Percentiles rank a stretch among this genome's conserved stretches.
Conservation (phyloP, 2,113 vertebrate species). For the Gorsachius goisagi region DNA sequence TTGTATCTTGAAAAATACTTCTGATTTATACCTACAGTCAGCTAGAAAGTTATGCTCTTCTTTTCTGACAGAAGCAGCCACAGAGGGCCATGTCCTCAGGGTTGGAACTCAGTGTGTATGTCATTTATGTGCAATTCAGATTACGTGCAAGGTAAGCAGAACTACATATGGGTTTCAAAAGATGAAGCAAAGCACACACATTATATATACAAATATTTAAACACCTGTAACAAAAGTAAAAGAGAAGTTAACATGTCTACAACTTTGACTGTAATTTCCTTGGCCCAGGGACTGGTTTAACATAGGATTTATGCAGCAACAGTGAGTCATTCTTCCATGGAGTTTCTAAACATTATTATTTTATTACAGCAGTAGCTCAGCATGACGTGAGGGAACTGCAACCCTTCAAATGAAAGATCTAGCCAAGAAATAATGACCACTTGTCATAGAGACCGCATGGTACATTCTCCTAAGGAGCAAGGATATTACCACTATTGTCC, state of each 20-base stretch:
- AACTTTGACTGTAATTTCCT: background rate
- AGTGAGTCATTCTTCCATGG: background rate
- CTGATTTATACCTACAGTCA: background rate
- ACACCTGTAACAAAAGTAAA: slow-evolving; percentile 4
- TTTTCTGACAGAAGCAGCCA: background rate
- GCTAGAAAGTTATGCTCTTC: background rate
- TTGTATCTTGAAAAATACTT: background rate
- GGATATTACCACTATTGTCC: background rate
- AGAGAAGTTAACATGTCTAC: background rate
- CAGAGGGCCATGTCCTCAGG: background rate
- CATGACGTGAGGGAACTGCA: background rate
- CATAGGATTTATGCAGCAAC: background rate
- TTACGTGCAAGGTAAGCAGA: background rate
- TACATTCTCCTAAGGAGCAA: background rate
- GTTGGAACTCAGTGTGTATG: background rate
- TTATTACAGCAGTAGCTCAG: slow-evolving; percentile 20
- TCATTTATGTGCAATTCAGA: background rate
- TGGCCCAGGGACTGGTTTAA: background rate
- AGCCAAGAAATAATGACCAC: background rate
- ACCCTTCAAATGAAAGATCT: slow-evolving; percentile 2
- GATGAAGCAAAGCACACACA: background rate
- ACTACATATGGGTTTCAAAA: background rate
- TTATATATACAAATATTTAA: background rate
- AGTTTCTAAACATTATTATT: slow-evolving; percentile 10
- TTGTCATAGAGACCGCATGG: background rate